phyloP scores from a whole-genome alignment of 1,140 invertebrate genomes.

The Leptestheria dahalacensis region DNA sequence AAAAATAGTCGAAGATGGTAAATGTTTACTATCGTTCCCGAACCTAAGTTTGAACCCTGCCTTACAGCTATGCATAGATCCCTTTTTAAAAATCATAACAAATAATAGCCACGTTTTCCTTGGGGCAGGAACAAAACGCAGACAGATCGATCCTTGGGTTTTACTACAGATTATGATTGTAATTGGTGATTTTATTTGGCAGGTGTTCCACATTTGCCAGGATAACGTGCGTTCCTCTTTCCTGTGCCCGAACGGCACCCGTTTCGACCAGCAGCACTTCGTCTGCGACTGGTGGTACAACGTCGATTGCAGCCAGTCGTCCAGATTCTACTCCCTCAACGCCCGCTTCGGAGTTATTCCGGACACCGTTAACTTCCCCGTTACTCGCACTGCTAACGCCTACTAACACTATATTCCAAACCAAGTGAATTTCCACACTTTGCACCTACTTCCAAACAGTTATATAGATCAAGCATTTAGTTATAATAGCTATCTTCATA shows the following conservation, averaged over 20 bases:
- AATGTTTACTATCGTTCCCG: too few relatives aligned
- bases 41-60: too few relatives aligned
- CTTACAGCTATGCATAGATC: too few relatives aligned
- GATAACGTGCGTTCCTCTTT: constrained; percentile 25
- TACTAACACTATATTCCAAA: not conserved
- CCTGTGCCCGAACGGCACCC: constrained; percentile 30
- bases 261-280: constrained; percentile 29
- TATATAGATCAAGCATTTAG: not conserved
- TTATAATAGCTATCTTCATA: too few relatives aligned
- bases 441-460: too few relatives aligned
- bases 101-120: not conserved
- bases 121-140: not conserved
- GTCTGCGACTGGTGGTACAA: constrained; percentile 31
- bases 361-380: not conserved
- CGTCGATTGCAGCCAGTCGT: constrained; percentile 22
- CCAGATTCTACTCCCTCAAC: constrained; percentile 11
- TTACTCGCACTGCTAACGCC: not conserved
- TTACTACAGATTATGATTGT: not conserved
- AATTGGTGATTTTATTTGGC: not conserved
- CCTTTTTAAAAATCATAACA: not conserved
- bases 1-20: too few relatives aligned
- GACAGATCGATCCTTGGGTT: not conserved
- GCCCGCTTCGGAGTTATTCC: constrained; percentile 12
- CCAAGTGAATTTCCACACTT: too few relatives aligned
- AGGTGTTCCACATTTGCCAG: constrained; percentile 31